Conservation (phyloP, 1,140 invertebrate species). For the Megalonaias nervosa region DNA sequence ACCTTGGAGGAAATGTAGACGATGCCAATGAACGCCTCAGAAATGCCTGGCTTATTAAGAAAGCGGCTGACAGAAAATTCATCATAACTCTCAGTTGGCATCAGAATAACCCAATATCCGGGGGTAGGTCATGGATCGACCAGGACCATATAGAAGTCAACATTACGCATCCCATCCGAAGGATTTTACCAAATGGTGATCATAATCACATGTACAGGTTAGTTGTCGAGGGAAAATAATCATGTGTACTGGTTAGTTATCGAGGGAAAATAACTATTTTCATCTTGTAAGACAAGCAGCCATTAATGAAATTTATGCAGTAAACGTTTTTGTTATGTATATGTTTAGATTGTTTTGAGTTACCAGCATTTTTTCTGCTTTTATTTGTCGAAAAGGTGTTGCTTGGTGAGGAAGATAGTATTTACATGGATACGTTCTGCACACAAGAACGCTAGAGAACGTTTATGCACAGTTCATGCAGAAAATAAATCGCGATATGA, state of each 20-base stretch:
- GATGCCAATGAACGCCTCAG: not conserved
- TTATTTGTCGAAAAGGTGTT: too few species aligned
- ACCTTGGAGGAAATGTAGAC: not conserved
- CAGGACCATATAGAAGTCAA: slow-evolving; percentile 10
- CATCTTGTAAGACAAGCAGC: not conserved
- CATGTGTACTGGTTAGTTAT: slow-evolving; percentile 9
- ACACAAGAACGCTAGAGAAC: too few species aligned
- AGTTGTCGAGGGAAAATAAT: not conserved
- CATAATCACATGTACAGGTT: slow-evolving; percentile 19
- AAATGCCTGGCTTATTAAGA: slow-evolving; percentile 6
- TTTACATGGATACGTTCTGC: too few species aligned
- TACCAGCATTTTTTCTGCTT: too few species aligned
- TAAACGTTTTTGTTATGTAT: not conserved
- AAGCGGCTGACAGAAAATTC: slow-evolving; percentile 23
- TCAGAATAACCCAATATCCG: slow-evolving; percentile 26
- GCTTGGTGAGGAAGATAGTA: too few species aligned
- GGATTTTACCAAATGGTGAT: slow-evolving; percentile 27
- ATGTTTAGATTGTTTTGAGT: not conserved
- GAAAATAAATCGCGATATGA: too few species aligned
- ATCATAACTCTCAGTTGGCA: slow-evolving; percentile 29
- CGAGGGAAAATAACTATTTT: not conserved
- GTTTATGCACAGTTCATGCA: too few species aligned
- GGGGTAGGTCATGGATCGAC: slow-evolving; percentile 2
- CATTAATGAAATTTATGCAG: not conserved
- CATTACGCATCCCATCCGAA: slow-evolving; percentile 20